These are phyloP conservation scores for Drosophila murphyi DNA, from an alignment of 1,140 invertebrate species.

Conservation along the genomic window DNA sequence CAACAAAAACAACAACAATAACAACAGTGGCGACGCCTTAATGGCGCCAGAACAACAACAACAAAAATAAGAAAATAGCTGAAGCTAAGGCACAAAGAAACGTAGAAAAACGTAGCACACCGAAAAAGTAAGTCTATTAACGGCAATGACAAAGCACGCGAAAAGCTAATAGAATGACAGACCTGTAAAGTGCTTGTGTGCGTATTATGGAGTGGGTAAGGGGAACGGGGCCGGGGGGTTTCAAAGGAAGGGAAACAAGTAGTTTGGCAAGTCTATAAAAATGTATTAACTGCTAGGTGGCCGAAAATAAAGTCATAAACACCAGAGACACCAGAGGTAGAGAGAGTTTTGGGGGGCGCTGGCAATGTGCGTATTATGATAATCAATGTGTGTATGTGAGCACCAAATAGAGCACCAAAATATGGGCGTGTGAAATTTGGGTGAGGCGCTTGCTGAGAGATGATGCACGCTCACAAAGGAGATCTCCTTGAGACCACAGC, in stretches of 20 bases:
- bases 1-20: conserved; percentile 16
- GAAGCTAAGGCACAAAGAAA: conserved; percentile 1
- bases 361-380: conserved; percentile 76
- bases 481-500: conserved; percentile 48
- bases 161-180: conserved; percentile 79
- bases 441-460: conserved; percentile 35
- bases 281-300: conserved; percentile 76
- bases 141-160: conserved; percentile 80
- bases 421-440: conserved; percentile 64
- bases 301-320: conserved; percentile 78
- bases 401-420: conserved; percentile 8
- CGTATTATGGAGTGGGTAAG: conserved; percentile 1
- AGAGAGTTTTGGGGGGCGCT: conserved; percentile 4
- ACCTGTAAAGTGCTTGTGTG: conserved; percentile 47
- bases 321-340: conserved; percentile 21
- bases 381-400: conserved; percentile 61
- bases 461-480: conserved; percentile 43
- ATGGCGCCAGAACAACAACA: conserved; percentile 31
- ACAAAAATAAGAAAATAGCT: conserved; percentile 4
- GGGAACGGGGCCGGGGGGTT: conserved; percentile 1
- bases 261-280: conserved; percentile 79
- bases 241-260: conserved; percentile 36
- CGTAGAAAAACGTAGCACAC: conserved; percentile 6
- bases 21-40: conserved; percentile 32
- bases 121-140: conserved; percentile 77